Evolutionary conservation across 2,797 vertebrate genomes (phyloP), one percentile per base, ranked within the genome.

Genomic region (Tadarida brasiliensis): DNA sequence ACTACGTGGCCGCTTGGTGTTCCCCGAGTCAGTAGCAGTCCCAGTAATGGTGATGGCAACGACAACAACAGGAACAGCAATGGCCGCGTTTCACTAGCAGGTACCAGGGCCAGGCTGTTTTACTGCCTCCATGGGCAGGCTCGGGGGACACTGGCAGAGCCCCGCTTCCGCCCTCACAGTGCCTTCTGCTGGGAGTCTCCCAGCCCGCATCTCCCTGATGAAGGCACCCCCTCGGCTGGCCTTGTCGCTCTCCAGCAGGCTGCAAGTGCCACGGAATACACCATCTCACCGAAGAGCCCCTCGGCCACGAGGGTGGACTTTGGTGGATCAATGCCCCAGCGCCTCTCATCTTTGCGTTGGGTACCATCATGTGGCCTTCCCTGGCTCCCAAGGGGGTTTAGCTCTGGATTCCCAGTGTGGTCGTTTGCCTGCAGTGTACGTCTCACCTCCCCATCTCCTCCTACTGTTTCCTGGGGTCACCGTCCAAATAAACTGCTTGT

Each of bases 181-280:
- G n/a, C n/a, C n/a, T n/a, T n/a, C n/a, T n/a, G n/a, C n/a, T n/a
- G n/a, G n/a, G n/a, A n/a, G 3, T 2, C 47, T 15, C 33, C 81
- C 33, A 4, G 0, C 33, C 51, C 6, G 5, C 0, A 0, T 4
- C 9, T 63, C 83, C 59, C 33, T 28, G 3, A 15, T 39, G n/a
- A n/a, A n/a, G n/a, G n/a, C n/a, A n/a, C n/a, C n/a, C n/a, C n/a
- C n/a, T 5, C 11, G 59, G 35, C 54, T 11, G 8, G 57, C 63
- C 65, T n/a, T 24, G 16, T 49, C 33, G 15, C 33, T 39, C 56
- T 19, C 30, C 71, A 4, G 77, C 57, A 30, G 33, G 71, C 80
- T n/a, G n/a, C n/a, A n/a, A n/a, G n/a, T n/a, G n/a, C 14, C 26
- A n/a, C n/a, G 30, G n/a, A 47, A 51, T 57, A 35, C 90, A 51